Evolutionary conservation across 2,888 invertebrate genomes (phyloP), one percentile per base, ranked within the genome.

Genomic region (Catocala sponsa): DNA sequence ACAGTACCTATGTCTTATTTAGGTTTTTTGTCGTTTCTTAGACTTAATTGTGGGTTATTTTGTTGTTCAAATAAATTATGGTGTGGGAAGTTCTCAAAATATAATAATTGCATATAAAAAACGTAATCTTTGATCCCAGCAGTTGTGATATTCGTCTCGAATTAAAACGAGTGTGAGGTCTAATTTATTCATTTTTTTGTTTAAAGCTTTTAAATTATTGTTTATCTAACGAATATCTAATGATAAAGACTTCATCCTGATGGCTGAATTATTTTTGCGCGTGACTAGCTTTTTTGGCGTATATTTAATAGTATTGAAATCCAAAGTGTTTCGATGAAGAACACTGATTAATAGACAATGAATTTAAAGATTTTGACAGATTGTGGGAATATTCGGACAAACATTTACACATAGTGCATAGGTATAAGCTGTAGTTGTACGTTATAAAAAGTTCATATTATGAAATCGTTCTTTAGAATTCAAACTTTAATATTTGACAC

Each of bases 351-450:
- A 50, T 57, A 55, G 13, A 65, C 32, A 70, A 59, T 56, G 65
- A 59, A 56, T 55, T 41, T 56, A 56, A 53, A 33, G 52, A 57
- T 43, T 62, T 59, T 72, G 76, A 71, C 72, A 71, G 59, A 10
- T 49, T 67, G 67, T 66, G 75, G 32, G 75, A 74, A 74, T 44
- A 33, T 33, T 12, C 38, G 32, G 6, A 4, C 46, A 25, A 35
- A n/a, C 13, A 13, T 41, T 35, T 10, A 25, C 12, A 50, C 35
- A 50, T 38, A 25, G 1, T 25, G 25, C 25, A 25, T 25, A 25
- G 4, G 1, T 12, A 6, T 10, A 13, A 7, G 32, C 15, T 46
- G 46, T 46, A 38, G 38, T 41, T 38, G 9, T 9, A 9, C 35
- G 0, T 38, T 38, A 38, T 38, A 38, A 6, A 38, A 38, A 25